phyloP scores from a whole-genome alignment of 2,888 invertebrate genomes.

The Margaritifera margaritifera region DNA sequence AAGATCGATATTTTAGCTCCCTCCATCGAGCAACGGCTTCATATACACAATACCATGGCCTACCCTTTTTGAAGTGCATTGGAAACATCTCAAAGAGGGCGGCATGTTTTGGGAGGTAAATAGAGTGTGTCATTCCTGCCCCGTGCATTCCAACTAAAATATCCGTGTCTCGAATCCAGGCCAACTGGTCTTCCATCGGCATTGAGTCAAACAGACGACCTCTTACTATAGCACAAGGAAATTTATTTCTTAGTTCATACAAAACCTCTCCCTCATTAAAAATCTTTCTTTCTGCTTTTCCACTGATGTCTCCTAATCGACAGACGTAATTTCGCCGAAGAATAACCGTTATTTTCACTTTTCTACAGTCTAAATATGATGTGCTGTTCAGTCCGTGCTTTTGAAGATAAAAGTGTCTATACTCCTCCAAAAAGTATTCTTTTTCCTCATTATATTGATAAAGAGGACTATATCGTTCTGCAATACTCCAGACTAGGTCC shows the following conservation, averaged over 20 bases:
- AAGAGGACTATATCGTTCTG: conserved; percentile 51
- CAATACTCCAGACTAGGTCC: conserved; percentile 50
- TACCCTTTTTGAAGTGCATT: conserved; percentile 37
- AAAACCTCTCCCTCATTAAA: conserved; percentile 58
- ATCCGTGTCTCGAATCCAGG: conserved; percentile 52
- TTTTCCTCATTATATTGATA: conserved; percentile 28
- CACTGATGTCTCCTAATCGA: conserved; percentile 61
- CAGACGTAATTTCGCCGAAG: conserved; percentile 60
- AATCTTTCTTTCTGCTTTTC: conserved; percentile 59
- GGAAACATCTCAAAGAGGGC: conserved; percentile 61
- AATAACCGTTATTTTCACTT: conserved; percentile 49
- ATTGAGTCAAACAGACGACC: conserved; percentile 58
- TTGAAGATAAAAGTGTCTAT: conserved; percentile 51
- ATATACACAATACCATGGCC: conserved; percentile 49
- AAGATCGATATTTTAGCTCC: conserved; percentile 50
- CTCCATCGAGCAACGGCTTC: conserved; percentile 57
- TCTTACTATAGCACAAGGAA: conserved; percentile 39
- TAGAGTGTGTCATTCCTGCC: conserved; percentile 62
- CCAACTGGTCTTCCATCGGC: conserved; percentile 53
- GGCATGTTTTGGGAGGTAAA: conserved; percentile 58
- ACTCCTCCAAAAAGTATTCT: conserved; percentile 52
- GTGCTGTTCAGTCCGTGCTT: conserved; percentile 25
- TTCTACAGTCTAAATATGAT: conserved; percentile 38
- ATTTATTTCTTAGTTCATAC: conserved; percentile 15
- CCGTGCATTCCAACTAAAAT: conserved; percentile 68